These are phyloP conservation scores for Synodontis membranacea DNA, from an alignment of 2,113 vertebrate species.

Conservation along the genomic window DNA sequence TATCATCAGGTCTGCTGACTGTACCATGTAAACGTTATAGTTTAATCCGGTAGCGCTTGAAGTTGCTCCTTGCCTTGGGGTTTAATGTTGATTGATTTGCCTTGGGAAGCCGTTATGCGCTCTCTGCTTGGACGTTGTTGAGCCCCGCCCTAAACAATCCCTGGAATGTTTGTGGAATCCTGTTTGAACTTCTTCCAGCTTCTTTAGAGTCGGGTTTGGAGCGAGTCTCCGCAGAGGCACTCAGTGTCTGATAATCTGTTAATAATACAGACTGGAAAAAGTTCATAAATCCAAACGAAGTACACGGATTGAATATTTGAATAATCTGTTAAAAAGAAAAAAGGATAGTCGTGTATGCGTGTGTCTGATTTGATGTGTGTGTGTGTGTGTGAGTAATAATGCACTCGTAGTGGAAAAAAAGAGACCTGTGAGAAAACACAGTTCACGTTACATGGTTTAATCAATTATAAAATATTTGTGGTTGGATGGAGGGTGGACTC, in stretches of 20 bases:
- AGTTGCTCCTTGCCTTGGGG: background rate
- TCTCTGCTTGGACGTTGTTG: background rate
- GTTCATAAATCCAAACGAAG: background rate
- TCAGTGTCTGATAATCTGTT: background rate
- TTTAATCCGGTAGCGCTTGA: background rate
- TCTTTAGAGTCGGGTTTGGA: background rate
- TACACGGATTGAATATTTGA: background rate
- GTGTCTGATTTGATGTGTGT: background rate
- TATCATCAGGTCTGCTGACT: background rate
- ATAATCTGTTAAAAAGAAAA: background rate
- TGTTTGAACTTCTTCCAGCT: conserved; percentile 5
- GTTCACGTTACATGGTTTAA: background rate
- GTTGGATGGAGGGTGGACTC: background rate
- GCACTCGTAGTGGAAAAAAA: background rate
- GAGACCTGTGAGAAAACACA: background rate
- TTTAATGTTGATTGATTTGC: background rate
- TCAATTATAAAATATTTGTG: background rate
- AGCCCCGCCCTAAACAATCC: conserved; percentile 2
- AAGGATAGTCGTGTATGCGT: background rate
- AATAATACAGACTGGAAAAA: background rate
- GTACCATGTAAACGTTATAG: background rate
- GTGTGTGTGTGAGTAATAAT: background rate
- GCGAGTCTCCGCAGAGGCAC: background rate
- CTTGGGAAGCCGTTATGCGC: background rate
- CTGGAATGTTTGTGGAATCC: conserved; percentile 11